Conservation (phyloP, 2,797 vertebrate genomes). For the Poeciliopsis infans region DNA sequence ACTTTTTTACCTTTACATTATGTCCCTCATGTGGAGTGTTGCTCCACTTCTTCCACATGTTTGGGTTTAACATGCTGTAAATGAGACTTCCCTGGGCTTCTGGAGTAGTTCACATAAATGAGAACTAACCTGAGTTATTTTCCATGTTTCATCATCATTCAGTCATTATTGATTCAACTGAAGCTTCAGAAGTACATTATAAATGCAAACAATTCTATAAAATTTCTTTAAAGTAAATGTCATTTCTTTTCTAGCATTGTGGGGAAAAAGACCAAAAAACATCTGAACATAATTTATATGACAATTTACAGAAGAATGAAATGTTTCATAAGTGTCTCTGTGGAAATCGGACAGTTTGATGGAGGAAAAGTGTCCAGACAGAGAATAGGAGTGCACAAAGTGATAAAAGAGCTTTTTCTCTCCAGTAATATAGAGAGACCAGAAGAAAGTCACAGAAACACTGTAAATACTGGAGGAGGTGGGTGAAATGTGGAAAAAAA, state of each 20-base stretch:
- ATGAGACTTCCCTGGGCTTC: neutral
- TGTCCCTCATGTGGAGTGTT: neutral
- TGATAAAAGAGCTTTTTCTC: conserved; percentile 20
- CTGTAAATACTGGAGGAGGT: conserved; percentile 24
- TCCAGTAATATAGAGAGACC: conserved; percentile 15
- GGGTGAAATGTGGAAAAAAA: neutral
- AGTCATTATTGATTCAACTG: neutral
- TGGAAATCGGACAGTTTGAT: conserved; percentile 37
- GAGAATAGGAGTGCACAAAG: conserved; percentile 54
- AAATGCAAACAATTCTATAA: neutral
- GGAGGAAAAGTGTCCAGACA: conserved; percentile 45
- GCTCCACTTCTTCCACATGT: neutral
- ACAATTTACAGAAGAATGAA: conserved; percentile 56
- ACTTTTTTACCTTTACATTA: no score
- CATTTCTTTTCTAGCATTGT: neutral
- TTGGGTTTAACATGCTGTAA: neutral
- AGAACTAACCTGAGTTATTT: neutral
- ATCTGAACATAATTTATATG: conserved; percentile 55
- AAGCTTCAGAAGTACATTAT: neutral
- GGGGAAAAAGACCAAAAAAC: conserved; percentile 17
- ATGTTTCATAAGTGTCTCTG: conserved; percentile 41
- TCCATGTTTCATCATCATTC: neutral
- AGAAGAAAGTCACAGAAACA: conserved; percentile 5
- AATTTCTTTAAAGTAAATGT: neutral
- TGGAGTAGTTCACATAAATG: neutral